Percentiles rank a stretch among this genome's conserved stretches.
Conservation (phyloP, 1,140 invertebrate genomes). For the Panulirus ornatus region DNA sequence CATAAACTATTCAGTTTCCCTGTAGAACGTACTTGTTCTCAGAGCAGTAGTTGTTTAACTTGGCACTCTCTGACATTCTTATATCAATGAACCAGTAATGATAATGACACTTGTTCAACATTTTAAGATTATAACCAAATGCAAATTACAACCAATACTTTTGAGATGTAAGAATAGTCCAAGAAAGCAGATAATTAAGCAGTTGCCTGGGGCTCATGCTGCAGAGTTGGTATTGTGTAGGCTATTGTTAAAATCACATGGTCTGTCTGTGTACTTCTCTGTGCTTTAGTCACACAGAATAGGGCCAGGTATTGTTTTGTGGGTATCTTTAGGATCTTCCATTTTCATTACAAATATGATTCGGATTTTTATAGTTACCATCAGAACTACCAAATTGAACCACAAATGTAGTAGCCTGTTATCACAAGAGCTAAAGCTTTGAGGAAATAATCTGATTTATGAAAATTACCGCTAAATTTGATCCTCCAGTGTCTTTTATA, state of each 20-base stretch:
- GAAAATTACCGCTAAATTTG: no score
- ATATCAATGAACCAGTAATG: not conserved
- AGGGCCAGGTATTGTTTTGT: slow-evolving; percentile 32
- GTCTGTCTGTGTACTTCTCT: slow-evolving; percentile 31
- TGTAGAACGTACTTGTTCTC: not conserved
- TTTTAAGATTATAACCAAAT: not conserved
- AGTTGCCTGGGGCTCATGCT: slow-evolving; percentile 16
- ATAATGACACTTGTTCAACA: not conserved
- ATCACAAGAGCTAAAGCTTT: no score
- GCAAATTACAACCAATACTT: not conserved
- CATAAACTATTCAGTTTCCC: not conserved
- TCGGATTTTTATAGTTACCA: not conserved
- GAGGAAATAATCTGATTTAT: no score
- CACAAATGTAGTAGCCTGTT: no score
- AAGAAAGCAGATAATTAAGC: not conserved
- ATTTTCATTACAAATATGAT: not conserved
- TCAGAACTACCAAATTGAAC: not conserved
- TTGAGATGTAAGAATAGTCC: not conserved
- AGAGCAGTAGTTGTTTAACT: not conserved
- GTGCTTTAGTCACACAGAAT: not conserved
- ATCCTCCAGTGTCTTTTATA: no score
- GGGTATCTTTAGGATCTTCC: slow-evolving; percentile 6
- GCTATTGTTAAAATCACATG: slow-evolving; percentile 22
- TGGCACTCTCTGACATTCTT: not conserved
- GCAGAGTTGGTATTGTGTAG: slow-evolving; percentile 38